A percentile compares a stretch with the other conserved stretches of the same genome.
These are phyloP conservation scores for Apamea sordens DNA, from an alignment of 2,888 invertebrate genomes.

Conservation along the genomic window DNA sequence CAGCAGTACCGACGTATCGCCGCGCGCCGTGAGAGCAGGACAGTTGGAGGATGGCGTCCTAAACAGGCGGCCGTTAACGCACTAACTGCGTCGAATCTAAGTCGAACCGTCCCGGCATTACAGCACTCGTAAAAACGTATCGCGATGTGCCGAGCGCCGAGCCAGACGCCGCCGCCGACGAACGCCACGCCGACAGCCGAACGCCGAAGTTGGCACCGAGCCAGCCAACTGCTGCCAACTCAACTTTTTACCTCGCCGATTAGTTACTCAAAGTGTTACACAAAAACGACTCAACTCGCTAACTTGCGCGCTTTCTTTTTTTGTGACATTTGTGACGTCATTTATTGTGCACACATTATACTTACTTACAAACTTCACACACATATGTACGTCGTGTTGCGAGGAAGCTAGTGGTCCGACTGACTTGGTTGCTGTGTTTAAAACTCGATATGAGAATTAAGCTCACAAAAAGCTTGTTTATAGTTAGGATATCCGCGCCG, in stretches of 20 bases:
- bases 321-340: conserved; percentile 47
- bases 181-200: conserved; percentile 49
- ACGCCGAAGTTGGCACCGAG: conserved; percentile 44
- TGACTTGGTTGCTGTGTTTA: conserved; percentile 23
- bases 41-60: conserved; percentile 38
- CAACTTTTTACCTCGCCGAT: conserved; percentile 70
- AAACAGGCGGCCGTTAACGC: conserved; percentile 39
- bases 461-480: conserved; percentile 51
- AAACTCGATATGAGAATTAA: conserved; percentile 31
- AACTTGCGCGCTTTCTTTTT: conserved; percentile 62
- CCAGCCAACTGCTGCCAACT: conserved; percentile 61
- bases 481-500: conserved; percentile 47
- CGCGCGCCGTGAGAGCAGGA: not conserved
- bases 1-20: not conserved
- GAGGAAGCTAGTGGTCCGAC: conserved; percentile 16
- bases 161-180: conserved; percentile 41
- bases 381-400: not conserved
- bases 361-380: not conserved
- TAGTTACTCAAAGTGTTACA: conserved; percentile 71
- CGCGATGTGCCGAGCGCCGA: conserved; percentile 31
- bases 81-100: conserved; percentile 33
- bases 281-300: conserved; percentile 66
- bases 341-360: conserved; percentile 15
- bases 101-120: conserved; percentile 28
- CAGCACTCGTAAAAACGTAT: conserved; percentile 33